Conservation (phyloP, 2,113 vertebrate species). For the Haplochromis burtoni region DNA sequence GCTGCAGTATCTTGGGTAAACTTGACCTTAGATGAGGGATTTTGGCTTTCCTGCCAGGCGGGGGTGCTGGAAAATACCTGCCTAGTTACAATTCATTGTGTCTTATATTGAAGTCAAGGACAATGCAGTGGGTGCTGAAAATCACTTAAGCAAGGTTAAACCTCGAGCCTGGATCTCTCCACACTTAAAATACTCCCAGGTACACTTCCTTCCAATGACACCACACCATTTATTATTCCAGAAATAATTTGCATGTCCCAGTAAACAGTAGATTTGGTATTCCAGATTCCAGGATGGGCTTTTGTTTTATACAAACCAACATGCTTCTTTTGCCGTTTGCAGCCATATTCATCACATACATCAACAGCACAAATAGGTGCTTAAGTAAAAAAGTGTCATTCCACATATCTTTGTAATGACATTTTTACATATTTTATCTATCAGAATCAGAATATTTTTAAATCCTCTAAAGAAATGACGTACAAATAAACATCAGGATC, state of each 20-base stretch:
- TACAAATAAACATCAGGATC: not conserved
- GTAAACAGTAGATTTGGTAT: not conserved
- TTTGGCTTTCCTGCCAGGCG: slow-evolving; percentile 27
- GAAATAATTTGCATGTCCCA: not conserved
- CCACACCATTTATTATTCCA: not conserved
- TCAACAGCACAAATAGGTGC: not conserved
- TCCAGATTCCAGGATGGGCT: not conserved
- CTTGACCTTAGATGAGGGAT: slow-evolving; percentile 47
- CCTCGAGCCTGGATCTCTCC: not conserved
- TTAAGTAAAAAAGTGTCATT: not conserved
- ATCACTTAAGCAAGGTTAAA: not conserved
- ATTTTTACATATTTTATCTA: no score
- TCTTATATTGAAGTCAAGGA: not conserved
- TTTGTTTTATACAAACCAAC: not conserved
- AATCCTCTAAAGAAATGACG: not conserved
- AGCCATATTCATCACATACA: not conserved
- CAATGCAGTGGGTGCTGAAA: not conserved
- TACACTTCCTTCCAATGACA: not conserved
- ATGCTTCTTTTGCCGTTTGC: not conserved
- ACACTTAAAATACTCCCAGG: not conserved
- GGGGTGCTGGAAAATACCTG: slow-evolving; percentile 21
- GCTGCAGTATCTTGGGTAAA: slow-evolving; percentile 36
- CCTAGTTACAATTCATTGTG: not conserved
- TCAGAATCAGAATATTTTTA: not conserved
- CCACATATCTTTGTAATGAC: not conserved